Evolutionary conservation across 1,140 invertebrate genomes (phyloP).

Genomic region (Penaeus japonicus): DNA sequence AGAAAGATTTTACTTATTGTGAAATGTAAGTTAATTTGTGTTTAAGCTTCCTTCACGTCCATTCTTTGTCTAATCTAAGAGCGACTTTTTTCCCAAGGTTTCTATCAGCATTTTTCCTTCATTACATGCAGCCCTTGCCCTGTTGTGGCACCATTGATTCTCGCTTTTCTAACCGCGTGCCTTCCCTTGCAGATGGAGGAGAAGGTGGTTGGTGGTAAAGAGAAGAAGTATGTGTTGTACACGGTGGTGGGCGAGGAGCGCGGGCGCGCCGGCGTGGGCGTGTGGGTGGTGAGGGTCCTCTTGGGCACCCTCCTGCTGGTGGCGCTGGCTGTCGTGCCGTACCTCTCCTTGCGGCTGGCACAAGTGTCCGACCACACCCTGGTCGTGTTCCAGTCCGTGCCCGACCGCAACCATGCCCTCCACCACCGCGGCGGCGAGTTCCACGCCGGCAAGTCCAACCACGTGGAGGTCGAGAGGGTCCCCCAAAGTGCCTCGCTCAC

Average conservation of each 20-base stretch:
- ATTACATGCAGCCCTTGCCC: background rate
- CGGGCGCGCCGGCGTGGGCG: conserved; percentile 33
- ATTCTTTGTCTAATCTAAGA: background rate
- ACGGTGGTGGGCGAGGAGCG: conserved; percentile 55
- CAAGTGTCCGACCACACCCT: conserved; percentile 49
- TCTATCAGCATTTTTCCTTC: background rate
- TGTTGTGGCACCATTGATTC: background rate
- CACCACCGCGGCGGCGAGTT: conserved; percentile 20
- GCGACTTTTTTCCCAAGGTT: too few relatives aligned
- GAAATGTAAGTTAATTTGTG: background rate
- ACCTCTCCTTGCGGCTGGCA: conserved; percentile 53
- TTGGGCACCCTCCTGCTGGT: conserved; percentile 56
- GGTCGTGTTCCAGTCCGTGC: conserved; percentile 57
- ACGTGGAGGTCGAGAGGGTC: conserved; percentile 14
- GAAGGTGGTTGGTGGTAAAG: conserved; percentile 55
- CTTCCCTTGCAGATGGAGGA: conserved; percentile 56
- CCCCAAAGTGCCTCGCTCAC: conserved; percentile 52
- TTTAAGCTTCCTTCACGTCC: background rate
- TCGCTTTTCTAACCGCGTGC: background rate
- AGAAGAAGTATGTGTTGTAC: conserved; percentile 58
- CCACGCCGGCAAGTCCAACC: background rate
- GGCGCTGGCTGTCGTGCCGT: conserved; percentile 47
- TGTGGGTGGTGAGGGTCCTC: conserved; percentile 43
- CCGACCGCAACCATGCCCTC: conserved; percentile 32
- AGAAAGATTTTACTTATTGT: too few relatives aligned